Percentiles rank a stretch among this genome's conserved stretches.
Conservation (phyloP, 2,797 vertebrate species). For the Channa striata region DNA sequence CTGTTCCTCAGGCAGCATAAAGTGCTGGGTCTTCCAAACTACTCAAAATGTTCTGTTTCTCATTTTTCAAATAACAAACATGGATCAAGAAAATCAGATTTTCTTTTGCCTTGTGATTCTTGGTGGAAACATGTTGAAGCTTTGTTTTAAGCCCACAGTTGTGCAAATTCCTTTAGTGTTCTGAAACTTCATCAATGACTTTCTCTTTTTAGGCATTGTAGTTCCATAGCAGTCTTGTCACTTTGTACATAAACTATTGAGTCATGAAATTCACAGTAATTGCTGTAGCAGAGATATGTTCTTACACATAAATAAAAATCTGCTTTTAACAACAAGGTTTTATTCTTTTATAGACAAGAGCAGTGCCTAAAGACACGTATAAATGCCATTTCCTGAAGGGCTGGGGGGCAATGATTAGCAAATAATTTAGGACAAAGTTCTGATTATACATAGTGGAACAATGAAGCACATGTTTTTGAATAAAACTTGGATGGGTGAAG, state of each 20-base stretch:
- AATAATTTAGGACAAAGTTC: too few species aligned
- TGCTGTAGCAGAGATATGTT: slow-evolving; percentile 35
- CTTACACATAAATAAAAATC: slow-evolving; percentile 66
- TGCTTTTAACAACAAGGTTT: slow-evolving; percentile 34
- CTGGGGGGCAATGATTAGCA: too few species aligned
- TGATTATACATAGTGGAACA: too few species aligned
- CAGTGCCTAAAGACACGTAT: too few species aligned
- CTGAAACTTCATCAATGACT: slow-evolving; percentile 4
- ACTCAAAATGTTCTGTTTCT: background rate
- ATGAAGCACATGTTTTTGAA: too few species aligned
- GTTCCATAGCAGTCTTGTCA: slow-evolving; percentile 57
- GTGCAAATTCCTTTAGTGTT: slow-evolving; percentile 13
- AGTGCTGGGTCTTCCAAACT: background rate
- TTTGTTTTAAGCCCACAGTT: slow-evolving; percentile 43
- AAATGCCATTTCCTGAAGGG: too few species aligned
- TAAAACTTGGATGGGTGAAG: too few species aligned
- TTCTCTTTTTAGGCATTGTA: slow-evolving; percentile 45
- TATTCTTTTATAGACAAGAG: background rate
- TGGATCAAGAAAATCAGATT: background rate
- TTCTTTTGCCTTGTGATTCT: slow-evolving; percentile 14
- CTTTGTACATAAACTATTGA: slow-evolving; percentile 56
- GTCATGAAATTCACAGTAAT: slow-evolving; percentile 24
- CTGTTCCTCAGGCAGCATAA: background rate
- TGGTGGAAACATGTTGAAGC: background rate
- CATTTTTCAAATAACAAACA: slow-evolving; percentile 7